Evolutionary conservation across 2,113 vertebrate genomes (phyloP).

Genomic region (Gymnogyps californianus): DNA sequence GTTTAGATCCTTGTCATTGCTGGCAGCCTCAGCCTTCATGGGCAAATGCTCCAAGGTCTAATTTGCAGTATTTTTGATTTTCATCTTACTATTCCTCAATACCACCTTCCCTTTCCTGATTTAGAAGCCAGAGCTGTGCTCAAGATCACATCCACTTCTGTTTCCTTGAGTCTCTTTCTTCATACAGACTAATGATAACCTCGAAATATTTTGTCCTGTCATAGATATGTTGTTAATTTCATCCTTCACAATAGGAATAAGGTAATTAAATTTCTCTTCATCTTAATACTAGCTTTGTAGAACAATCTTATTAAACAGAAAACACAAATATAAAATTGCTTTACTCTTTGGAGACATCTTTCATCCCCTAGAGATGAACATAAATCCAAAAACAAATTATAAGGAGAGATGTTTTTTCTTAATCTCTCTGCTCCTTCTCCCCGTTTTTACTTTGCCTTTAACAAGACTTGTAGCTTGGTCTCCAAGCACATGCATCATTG

Average conservation of each 20-base stretch:
- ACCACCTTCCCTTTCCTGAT: background rate
- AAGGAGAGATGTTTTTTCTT: background rate
- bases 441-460: background rate
- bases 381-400: background rate
- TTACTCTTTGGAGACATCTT: background rate
- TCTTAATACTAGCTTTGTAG: background rate
- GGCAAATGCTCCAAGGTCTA: background rate
- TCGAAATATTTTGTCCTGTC: background rate
- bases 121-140: background rate
- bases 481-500: background rate
- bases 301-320: background rate
- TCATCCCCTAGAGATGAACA: background rate
- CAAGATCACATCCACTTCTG: background rate
- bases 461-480: background rate
- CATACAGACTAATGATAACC: background rate
- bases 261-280: background rate
- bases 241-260: background rate
- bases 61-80: background rate
- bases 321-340: background rate
- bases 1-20: background rate
- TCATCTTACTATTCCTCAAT: background rate
- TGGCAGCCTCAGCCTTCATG: background rate
- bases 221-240: background rate
- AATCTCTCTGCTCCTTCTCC: background rate
- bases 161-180: background rate